Conservation (phyloP, 1,140 invertebrate species). For the Drosophila littoralis region DNA sequence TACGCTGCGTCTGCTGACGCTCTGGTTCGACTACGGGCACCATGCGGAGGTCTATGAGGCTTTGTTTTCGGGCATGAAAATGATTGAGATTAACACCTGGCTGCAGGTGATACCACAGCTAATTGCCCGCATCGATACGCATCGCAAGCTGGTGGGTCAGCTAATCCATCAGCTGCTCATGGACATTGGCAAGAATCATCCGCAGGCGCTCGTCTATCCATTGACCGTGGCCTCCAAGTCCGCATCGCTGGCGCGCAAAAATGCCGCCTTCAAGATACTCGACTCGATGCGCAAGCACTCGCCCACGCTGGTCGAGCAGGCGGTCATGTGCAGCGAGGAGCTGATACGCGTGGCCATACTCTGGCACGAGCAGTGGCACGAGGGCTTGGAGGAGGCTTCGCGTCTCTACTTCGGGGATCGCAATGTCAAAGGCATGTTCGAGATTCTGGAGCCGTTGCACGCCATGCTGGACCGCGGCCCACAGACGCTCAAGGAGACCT, state of each 20-base stretch:
- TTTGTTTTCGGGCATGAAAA: constrained; percentile 94
- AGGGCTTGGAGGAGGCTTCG: constrained; percentile 98
- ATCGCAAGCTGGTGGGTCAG: constrained; percentile 92
- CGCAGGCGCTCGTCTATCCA: constrained; percentile 97
- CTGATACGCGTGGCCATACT: constrained; percentile 98
- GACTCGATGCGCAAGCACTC: constrained; percentile 98
- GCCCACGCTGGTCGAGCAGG: constrained; percentile 95
- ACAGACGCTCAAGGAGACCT: constrained; percentile 98
- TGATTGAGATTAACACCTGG: constrained; percentile 99
- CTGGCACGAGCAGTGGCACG: constrained; percentile 99
- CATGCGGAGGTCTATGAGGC: constrained; percentile 97
- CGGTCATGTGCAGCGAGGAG: constrained; percentile 97
- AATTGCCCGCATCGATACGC: constrained; percentile 98
- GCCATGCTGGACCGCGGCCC: constrained; percentile 96
- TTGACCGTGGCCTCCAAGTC: constrained; percentile 99
- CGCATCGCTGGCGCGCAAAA: constrained; percentile 92
- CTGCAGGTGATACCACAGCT: constrained; percentile 99
- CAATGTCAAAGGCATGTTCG: constrained; percentile 98
- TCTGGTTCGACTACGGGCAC: constrained; percentile 98
- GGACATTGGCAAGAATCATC: constrained; percentile 96
- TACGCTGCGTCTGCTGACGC: constrained; percentile 94
- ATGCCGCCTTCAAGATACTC: constrained; percentile 97
- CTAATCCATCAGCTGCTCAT: constrained; percentile 97
- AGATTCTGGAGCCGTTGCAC: constrained; percentile 97
- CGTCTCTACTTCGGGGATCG: constrained; percentile 97